Evolutionary conservation across 2,888 invertebrate species (phyloP), one percentile per base, ranked within the genome.

Genomic region (Ochropleura plecta): DNA sequence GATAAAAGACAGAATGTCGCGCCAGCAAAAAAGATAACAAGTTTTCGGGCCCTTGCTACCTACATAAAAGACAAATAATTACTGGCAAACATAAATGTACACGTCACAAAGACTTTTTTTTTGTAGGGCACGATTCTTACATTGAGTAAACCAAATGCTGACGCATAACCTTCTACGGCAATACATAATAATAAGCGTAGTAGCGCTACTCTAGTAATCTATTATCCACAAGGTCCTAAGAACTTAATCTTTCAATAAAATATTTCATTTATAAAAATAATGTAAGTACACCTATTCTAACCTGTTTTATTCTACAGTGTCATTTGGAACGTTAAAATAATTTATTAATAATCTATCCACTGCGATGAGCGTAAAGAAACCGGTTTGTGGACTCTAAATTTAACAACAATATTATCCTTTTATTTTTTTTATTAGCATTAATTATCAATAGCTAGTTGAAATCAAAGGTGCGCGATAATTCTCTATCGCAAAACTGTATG

Each of bases 401-500:
- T 44, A 51, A 57, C 16, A 62, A 40, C 16, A 60, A 64, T 48
- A 63, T 67, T 48, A 63, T 67, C 0, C n/a, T 67, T 73, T 53
- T 44, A 53, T 20, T 44, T 44, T 63, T 62, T 63, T 30, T 2
- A 68, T 62, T 53, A 67, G 40, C 70, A 48, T 30, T 70, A 53
- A 53, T 80, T 71, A 79, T 71, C 70, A 74, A 59, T 2, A 62
- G 46, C 49, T 51, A 80, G 60, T 69, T 66, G 30, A 69, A 72
- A 73, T 78, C 66, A 75, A 82, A 82, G 65, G 57, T 79, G 40
- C 69, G 76, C 69, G 78, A 84, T 87, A 81, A 82, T 71, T 79
- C 30, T 76, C 48, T 83, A 86, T 86, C 81, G 72, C 86, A 81
- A 78, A 85, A 78, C 78, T 73, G 30, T 87, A 72, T 79, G 78